These are phyloP conservation scores for Meandrina meandrites DNA, from an alignment of 92 coral and sea anemone genomes.

Conservation along the genomic window DNA sequence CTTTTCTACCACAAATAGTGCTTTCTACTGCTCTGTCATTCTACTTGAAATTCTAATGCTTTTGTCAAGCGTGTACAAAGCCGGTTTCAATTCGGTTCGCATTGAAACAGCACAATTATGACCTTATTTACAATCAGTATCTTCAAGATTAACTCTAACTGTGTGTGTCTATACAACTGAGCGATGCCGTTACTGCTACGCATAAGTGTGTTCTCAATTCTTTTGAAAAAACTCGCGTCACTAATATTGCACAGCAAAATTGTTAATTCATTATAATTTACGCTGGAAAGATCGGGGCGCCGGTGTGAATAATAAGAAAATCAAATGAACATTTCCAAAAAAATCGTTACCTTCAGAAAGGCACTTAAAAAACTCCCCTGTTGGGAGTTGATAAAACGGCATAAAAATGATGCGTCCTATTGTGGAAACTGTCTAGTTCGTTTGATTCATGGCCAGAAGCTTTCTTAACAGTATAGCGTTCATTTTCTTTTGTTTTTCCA, in stretches of 20 bases:
- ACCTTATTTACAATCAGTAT: slow-evolving; percentile 48
- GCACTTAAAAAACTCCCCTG: slow-evolving; percentile 3
- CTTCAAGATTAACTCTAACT: slow-evolving; percentile 49
- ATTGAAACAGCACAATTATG: slow-evolving; percentile 40
- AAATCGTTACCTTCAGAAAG: slow-evolving; percentile 7
- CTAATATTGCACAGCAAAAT: slow-evolving; percentile 48
- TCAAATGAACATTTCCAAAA: slow-evolving; percentile 35
- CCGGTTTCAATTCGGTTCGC: slow-evolving; percentile 39
- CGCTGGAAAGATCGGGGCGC: slow-evolving; percentile 16
- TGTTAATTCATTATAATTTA: slow-evolving; percentile 41
- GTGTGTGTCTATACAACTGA: slow-evolving; percentile 29
- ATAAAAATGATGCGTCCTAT: background rate
- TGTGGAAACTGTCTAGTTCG: slow-evolving; percentile 36
- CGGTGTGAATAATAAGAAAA: slow-evolving; percentile 28
- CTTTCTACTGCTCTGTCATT: slow-evolving; percentile 8
- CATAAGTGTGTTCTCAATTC: slow-evolving; percentile 39
- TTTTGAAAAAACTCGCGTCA: slow-evolving; percentile 40
- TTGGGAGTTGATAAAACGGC: slow-evolving; percentile 21
- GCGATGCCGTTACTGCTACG: slow-evolving; percentile 19
- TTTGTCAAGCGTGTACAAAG: slow-evolving; percentile 49
- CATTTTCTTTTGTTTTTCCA: slow-evolving; percentile 83
- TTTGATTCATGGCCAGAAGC: slow-evolving; percentile 74
- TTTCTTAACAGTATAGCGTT: slow-evolving; percentile 79
- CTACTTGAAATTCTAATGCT: slow-evolving; percentile 30
- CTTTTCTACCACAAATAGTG: slow-evolving; percentile 43